Evolutionary conservation across 2,888 invertebrate genomes (phyloP), one percentile per base, ranked within the genome.

Genomic region (Odontocolon sp.): DNA sequence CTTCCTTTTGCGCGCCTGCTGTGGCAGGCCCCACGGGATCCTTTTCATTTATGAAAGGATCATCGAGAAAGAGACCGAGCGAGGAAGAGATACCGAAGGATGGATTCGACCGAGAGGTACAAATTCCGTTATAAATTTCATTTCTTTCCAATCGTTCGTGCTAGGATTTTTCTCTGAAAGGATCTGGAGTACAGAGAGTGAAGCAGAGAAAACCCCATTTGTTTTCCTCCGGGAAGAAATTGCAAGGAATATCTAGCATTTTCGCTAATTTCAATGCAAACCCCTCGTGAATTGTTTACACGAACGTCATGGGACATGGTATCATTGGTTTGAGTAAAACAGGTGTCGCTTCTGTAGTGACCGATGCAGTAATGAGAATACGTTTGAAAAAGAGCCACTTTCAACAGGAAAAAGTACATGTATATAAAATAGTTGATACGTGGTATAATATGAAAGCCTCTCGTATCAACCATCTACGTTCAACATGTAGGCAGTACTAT

Each of bases 401-500:
- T n/a, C 31, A 11, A n/a, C 3, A 33, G 23, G 52, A 40, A 61
- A 68, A 68, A 61, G 67, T 68, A 28, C 50, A 50, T 52, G 23
- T 6, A 9, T 38, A 36, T 45, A 61, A 61, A 45, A 67, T 47
- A 67, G 21, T 71, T 52, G 47, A 56, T 42, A 71, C 38, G 42
- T 18, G 16, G 26, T 33, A 40, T 38, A 26, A 36, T 52, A 11
- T 52, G 26, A 9, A 26, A 45, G 54, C 21, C 31, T 50, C 59
- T 18, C 26, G 61, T 66, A 47, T 66, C n/a, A n/a, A n/a, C 54
- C 38, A 71, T 42, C 42, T 71, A 38, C 42, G 54, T 61, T 38
- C 47, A 71, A 61, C 33, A 61, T 67, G 6, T 14, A 50, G n/a
- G 47, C 42, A 70, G 70, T 47, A 59, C 70, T 67, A 72, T 69